phyloP scores from a whole-genome alignment of 92 coral and sea anemone species.

The Porites cylindrica region DNA sequence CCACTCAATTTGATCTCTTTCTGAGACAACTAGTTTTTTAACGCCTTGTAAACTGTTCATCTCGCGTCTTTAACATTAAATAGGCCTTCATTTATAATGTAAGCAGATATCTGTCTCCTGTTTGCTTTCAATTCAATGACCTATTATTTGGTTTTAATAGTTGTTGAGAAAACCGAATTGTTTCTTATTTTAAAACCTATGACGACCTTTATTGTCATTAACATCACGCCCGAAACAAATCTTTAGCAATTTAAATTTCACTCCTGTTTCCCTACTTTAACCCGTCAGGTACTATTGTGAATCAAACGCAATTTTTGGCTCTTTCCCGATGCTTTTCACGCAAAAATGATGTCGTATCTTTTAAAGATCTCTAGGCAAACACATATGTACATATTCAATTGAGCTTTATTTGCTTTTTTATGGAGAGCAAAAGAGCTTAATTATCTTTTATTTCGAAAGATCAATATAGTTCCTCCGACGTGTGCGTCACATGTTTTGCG shows the following conservation, averaged over 20 bases:
- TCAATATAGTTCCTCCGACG: neutral
- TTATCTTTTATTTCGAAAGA: neutral
- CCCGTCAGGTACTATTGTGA: neutral
- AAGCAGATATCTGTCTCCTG: conserved; percentile 31
- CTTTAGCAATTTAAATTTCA: neutral
- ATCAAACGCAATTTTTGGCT: neutral
- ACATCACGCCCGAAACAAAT: neutral
- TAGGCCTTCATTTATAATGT: conserved; percentile 6
- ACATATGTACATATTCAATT: neutral
- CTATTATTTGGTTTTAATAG: conserved; percentile 2
- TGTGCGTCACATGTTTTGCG: neutral
- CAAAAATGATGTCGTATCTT: neutral
- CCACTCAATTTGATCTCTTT: neutral
- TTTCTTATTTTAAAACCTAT: neutral
- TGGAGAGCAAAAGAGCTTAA: neutral
- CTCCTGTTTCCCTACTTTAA: neutral
- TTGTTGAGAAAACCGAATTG: conserved; percentile 1
- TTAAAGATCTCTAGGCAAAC: neutral
- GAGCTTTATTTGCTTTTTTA: conserved; percentile 12
- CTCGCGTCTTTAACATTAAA: neutral
- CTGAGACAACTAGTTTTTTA: neutral
- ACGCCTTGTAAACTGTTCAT: neutral
- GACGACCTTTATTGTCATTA: neutral
- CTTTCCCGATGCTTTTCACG: neutral
- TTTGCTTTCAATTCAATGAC: neutral